Conservation (phyloP, 2,113 vertebrate species). For the Apteryx owenii region DNA sequence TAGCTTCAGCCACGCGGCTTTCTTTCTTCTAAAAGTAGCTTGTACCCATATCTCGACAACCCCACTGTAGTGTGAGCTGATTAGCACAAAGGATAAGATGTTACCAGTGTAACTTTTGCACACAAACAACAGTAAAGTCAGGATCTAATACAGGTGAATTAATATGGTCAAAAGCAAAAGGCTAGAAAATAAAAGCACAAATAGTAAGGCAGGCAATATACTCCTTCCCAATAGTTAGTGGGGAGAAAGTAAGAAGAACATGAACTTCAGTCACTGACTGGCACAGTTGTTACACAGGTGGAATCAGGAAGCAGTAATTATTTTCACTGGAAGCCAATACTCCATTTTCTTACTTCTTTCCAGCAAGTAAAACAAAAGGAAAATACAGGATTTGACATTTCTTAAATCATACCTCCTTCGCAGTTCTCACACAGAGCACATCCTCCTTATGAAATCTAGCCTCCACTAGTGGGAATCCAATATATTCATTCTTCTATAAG, state of each 20-base stretch:
- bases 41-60: background rate
- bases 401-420: background rate
- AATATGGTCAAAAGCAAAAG: background rate
- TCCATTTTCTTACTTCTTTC: background rate
- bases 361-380: background rate
- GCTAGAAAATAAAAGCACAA: background rate
- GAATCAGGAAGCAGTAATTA: background rate
- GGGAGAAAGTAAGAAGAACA: background rate
- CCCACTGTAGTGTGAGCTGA: background rate
- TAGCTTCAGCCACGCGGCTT: slow-evolving; percentile 20
- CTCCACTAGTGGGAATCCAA: background rate
- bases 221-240: background rate
- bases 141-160: background rate
- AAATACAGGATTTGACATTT: background rate
- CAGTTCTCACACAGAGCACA: background rate
- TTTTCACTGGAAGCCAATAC: background rate
- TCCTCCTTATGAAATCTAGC: background rate
- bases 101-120: background rate
- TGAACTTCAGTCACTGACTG: background rate
- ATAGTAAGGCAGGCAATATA: background rate
- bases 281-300: background rate
- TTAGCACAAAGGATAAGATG: background rate
- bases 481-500: background rate
- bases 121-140: background rate
- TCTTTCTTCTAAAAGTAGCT: background rate